A percentile compares a stretch with the other conserved stretches of the same genome.
phyloP scores from a whole-genome alignment of 2,113 vertebrate species.

The Coturnix japonica region DNA sequence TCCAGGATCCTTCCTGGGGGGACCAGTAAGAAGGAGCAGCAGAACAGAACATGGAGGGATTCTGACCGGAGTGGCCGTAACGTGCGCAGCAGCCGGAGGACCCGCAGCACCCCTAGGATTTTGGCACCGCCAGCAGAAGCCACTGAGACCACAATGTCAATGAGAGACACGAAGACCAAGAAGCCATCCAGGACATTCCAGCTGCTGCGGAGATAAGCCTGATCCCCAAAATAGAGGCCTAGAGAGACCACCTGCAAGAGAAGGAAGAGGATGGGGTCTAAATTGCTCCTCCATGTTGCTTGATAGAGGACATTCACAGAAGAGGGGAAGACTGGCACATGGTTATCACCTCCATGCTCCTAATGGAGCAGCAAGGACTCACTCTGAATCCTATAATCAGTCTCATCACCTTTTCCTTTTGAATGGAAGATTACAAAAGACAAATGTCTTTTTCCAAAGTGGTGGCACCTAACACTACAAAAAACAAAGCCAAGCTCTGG shows the following conservation, averaged over 20 bases:
- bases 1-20: not conserved
- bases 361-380: not conserved
- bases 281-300: not conserved
- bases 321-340: not conserved
- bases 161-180: conserved; percentile 96
- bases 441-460: not conserved
- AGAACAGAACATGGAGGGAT: fast-evolving
- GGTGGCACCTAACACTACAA: not conserved
- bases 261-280: not conserved
- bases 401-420: not conserved
- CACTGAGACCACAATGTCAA: conserved; percentile 96
- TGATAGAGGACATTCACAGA: not conserved
- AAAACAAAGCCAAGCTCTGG: not conserved
- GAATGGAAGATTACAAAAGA: not conserved
- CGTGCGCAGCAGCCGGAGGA: conserved; percentile 92
- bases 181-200: conserved; percentile 98
- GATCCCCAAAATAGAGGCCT: conserved; percentile 92
- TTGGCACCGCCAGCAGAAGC: conserved; percentile 94
- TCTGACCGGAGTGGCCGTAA: conserved; percentile 92
- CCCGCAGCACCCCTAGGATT: conserved; percentile 94
- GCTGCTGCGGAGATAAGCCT: conserved; percentile 95
- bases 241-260: conserved; percentile 91
- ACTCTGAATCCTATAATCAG: not conserved
- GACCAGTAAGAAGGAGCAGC: not conserved
- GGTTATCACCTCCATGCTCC: not conserved